Conservation (phyloP, 1,140 invertebrate species). For the Batillaria attramentaria region DNA sequence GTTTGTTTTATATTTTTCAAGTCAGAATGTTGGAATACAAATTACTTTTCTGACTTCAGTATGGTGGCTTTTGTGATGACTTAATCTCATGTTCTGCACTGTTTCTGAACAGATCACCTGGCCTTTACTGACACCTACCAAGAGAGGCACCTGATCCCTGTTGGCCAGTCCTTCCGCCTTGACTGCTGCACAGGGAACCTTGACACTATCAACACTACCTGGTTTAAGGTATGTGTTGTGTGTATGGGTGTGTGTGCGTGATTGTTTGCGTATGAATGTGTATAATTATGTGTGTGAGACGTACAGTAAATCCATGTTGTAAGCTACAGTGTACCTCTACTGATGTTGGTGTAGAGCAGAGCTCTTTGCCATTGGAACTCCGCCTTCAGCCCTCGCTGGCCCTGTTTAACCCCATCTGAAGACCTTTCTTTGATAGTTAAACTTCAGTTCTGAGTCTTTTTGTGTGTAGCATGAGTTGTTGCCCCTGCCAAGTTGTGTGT, state of each 20-base stretch:
- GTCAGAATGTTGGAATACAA: not conserved
- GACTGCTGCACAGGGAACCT: not conserved
- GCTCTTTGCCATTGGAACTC: too few relatives aligned
- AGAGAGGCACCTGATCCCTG: not conserved
- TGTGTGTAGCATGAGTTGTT: too few relatives aligned
- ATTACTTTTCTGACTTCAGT: not conserved
- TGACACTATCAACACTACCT: not conserved
- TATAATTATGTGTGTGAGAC: not conserved
- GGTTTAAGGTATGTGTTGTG: not conserved
- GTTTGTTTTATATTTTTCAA: not conserved
- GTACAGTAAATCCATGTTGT: not conserved
- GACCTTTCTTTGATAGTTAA: not conserved
- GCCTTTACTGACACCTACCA: not conserved
- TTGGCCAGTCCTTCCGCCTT: not conserved
- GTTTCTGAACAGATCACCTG: not conserved
- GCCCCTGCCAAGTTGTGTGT: too few relatives aligned
- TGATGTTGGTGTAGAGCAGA: rapidly evolving
- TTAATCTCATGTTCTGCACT: not conserved
- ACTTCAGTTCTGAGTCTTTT: not conserved
- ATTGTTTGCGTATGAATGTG: not conserved
- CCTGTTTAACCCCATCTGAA: not conserved
- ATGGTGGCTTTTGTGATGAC: not conserved
- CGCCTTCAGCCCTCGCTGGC: too few relatives aligned
- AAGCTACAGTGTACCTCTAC: not conserved
- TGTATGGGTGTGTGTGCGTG: not conserved